A percentile compares a stretch with the other conserved stretches of the same genome.
phyloP scores from a whole-genome alignment of 2,888 invertebrate genomes.

The Conistra vaccinii region DNA sequence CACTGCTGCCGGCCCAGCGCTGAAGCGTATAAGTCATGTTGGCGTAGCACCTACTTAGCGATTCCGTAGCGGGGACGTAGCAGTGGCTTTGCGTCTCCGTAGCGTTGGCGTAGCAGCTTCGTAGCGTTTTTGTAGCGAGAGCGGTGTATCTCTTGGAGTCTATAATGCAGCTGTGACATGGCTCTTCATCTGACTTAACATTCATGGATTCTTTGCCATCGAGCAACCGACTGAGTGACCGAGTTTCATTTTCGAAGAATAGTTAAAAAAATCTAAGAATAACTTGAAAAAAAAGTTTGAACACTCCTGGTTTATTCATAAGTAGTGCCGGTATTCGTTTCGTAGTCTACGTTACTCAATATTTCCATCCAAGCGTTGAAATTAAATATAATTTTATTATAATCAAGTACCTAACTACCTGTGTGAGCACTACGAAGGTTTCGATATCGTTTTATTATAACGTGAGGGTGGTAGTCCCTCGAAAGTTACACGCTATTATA shows the following conservation, averaged over 20 bases:
- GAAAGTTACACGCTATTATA: conserved; percentile 69
- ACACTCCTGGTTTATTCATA: neutral
- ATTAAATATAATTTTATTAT: conserved; percentile 46
- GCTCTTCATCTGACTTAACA: neutral
- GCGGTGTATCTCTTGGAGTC: neutral
- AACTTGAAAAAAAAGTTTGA: neutral
- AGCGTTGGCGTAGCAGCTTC: neutral
- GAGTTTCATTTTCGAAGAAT: neutral
- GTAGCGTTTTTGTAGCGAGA: neutral
- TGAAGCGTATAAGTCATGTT: neutral
- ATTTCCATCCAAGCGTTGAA: conserved; percentile 15
- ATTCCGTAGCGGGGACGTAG: neutral
- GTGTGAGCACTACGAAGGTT: conserved; percentile 65
- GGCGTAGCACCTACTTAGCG: neutral
- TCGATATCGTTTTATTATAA: conserved; percentile 66
- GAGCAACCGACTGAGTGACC: neutral
- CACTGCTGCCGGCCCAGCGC: too few relatives aligned
- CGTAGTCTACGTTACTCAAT: neutral
- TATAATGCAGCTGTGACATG: neutral
- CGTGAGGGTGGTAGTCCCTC: conserved; percentile 68
- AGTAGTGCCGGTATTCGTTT: neutral
- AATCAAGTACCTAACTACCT: conserved; percentile 37
- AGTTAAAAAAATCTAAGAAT: neutral
- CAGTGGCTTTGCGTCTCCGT: neutral
- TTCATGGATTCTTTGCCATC: neutral